Percentiles rank a stretch among this genome's conserved stretches.
Conservation (phyloP, 2,113 vertebrate genomes). For the Lates calcarifer region DNA sequence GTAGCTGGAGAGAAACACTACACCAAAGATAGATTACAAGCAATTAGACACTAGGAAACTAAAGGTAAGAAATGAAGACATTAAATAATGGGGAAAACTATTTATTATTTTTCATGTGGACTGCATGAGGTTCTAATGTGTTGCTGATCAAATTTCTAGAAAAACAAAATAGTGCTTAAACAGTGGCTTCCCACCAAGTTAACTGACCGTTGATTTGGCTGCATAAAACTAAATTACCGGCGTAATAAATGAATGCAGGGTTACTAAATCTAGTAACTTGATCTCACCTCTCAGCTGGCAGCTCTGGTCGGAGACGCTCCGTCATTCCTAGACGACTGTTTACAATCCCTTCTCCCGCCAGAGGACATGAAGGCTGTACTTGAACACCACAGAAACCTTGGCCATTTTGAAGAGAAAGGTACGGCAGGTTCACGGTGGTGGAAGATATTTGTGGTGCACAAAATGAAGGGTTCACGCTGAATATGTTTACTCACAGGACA, state of each 20-base stretch:
- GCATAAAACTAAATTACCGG: not conserved
- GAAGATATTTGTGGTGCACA: not conserved
- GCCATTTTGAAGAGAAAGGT: slow-evolving; percentile 79
- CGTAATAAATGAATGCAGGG: not conserved
- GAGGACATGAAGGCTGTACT: slow-evolving; percentile 78
- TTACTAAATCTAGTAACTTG: slow-evolving; percentile 14
- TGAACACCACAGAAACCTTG: slow-evolving; percentile 78
- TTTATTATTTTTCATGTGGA: not conserved
- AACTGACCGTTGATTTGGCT: no score
- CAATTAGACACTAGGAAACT: not conserved
- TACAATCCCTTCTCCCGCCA: slow-evolving; percentile 70
- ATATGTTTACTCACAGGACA: not conserved
- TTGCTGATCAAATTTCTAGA: not conserved
- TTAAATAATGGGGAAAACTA: not conserved
- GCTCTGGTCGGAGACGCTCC: slow-evolving; percentile 73
- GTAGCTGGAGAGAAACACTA: not conserved
- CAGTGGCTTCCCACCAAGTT: no score
- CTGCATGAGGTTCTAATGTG: not conserved
- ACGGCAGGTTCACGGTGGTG: not conserved
- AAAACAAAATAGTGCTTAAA: not conserved
- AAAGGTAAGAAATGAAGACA: not conserved
- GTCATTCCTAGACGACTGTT: slow-evolving; percentile 76
- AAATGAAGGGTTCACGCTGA: not conserved
- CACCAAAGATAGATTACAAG: not conserved
- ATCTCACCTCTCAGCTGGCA: slow-evolving; percentile 71